These are phyloP conservation scores for Ictalurus punctatus DNA, from an alignment of 2,113 vertebrate genomes.

Conservation along the genomic window DNA sequence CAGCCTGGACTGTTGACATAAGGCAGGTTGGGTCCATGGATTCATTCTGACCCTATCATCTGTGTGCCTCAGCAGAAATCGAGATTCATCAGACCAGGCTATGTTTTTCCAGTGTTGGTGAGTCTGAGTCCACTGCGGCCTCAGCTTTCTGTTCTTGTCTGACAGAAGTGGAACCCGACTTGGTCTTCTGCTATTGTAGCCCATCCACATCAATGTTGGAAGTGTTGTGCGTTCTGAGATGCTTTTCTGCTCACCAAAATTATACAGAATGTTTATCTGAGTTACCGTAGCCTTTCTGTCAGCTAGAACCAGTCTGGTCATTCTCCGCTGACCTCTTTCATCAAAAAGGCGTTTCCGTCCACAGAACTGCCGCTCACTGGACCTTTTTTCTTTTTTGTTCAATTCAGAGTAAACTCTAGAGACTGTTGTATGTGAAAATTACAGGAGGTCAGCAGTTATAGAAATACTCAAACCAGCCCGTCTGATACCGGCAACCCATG, in stretches of 20 bases:
- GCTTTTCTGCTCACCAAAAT: neutral
- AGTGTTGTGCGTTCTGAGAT: neutral
- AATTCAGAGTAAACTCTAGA: neutral
- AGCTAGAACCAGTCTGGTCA: neutral
- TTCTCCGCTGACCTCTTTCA: neutral
- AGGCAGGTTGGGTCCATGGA: no score
- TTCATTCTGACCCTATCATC: no score
- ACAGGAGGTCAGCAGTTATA: neutral
- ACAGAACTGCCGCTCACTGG: no score
- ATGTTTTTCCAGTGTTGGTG: no score
- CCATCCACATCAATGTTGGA: no score
- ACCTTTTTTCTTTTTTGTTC: neutral
- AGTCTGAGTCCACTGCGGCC: no score
- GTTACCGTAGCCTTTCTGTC: neutral
- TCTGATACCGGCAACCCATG: neutral
- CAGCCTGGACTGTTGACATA: no score
- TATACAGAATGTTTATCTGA: neutral
- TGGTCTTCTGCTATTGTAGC: no score
- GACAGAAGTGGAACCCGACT: no score
- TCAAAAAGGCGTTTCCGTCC: neutral
- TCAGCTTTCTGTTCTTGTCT: no score
- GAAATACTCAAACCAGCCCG: neutral
- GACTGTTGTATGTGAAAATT: neutral
- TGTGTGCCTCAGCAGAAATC: no score
- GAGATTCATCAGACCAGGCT: no score